Evolutionary conservation across 2,888 invertebrate genomes (phyloP).

Genomic region (Elmis aenea): DNA sequence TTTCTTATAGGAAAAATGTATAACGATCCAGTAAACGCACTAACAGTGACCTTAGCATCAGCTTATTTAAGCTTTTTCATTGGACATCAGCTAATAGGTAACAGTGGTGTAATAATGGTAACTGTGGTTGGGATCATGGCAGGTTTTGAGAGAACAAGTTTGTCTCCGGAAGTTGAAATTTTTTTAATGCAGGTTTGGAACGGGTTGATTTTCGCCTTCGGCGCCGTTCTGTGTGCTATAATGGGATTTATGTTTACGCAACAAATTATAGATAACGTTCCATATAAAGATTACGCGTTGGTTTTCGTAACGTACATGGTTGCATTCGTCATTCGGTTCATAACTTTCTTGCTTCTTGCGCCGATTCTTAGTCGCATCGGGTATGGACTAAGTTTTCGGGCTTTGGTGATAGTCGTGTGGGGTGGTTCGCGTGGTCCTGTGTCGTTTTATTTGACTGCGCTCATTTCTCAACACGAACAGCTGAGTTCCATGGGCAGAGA

Average conservation of each 20-base stretch:
- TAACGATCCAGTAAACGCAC: constrained; percentile 7
- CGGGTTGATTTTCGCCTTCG: constrained; percentile 3
- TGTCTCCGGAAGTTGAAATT: constrained; percentile 6
- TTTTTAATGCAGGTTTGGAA: constrained; percentile 11
- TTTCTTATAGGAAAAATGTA: constrained; percentile 6
- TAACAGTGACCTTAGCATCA: constrained; percentile 6
- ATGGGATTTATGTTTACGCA: constrained; percentile 4
- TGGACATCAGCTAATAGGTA: constrained; percentile 2
- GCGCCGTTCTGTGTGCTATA: constrained; percentile 6
- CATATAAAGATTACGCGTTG: constrained; percentile 3
- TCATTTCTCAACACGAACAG: constrained; percentile 4
- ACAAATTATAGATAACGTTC: not conserved
- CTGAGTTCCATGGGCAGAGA: not conserved
- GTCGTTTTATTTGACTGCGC: constrained; percentile 10
- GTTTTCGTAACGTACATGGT: constrained; percentile 10
- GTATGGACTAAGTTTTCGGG: constrained; percentile 11
- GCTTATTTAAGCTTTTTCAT: constrained; percentile 8
- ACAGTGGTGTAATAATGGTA: constrained; percentile 7
- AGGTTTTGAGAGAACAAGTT: constrained; percentile 9
- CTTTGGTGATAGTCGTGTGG: constrained; percentile 12
- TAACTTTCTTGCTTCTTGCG: constrained; percentile 7
- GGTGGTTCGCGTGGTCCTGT: constrained; percentile 8
- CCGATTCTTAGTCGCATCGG: constrained; percentile 14
- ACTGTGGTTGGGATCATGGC: constrained; percentile 10
- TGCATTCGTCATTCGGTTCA: constrained; percentile 1